phyloP scores from a whole-genome alignment of 2,888 invertebrate species.

The Herminia tarsipennalis region DNA sequence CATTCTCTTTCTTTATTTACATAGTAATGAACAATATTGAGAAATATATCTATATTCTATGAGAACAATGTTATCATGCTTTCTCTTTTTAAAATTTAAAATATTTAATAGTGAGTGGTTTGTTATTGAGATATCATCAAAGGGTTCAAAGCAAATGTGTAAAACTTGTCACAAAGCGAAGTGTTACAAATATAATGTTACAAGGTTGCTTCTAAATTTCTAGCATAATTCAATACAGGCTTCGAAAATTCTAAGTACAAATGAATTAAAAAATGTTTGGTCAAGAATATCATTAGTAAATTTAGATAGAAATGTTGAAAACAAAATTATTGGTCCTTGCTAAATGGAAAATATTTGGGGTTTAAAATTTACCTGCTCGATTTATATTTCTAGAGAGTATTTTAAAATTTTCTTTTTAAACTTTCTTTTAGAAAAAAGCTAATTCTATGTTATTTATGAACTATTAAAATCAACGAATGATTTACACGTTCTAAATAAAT shows the following conservation, averaged over 20 bases:
- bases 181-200: slow-evolving; percentile 60
- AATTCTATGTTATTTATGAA: slow-evolving; percentile 48
- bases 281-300: slow-evolving; percentile 60
- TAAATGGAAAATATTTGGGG: slow-evolving; percentile 54
- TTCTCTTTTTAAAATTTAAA: slow-evolving; percentile 33
- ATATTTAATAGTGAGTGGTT: slow-evolving; percentile 48
- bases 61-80: slow-evolving; percentile 53
- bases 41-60: slow-evolving; percentile 55
- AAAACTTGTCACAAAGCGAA: slow-evolving; percentile 63
- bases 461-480: slow-evolving; percentile 41
- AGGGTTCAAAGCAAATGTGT: slow-evolving; percentile 64
- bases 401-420: slow-evolving; percentile 49
- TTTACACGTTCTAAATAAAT: slow-evolving; percentile 32
- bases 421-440: slow-evolving; percentile 51
- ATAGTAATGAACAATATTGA: slow-evolving; percentile 60
- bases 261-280: slow-evolving; percentile 66
- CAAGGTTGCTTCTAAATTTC: slow-evolving; percentile 62
- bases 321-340: slow-evolving; percentile 66
- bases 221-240: slow-evolving; percentile 66
- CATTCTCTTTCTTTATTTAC: slow-evolving; percentile 72
- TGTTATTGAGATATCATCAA: slow-evolving; percentile 54
- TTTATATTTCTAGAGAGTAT: slow-evolving; percentile 50
- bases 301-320: slow-evolving; percentile 53
- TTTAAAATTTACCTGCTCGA: slow-evolving; percentile 49
- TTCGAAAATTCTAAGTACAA: slow-evolving; percentile 68